Conservation (phyloP, 2,797 vertebrate species). For the Streptopelia turtur region DNA sequence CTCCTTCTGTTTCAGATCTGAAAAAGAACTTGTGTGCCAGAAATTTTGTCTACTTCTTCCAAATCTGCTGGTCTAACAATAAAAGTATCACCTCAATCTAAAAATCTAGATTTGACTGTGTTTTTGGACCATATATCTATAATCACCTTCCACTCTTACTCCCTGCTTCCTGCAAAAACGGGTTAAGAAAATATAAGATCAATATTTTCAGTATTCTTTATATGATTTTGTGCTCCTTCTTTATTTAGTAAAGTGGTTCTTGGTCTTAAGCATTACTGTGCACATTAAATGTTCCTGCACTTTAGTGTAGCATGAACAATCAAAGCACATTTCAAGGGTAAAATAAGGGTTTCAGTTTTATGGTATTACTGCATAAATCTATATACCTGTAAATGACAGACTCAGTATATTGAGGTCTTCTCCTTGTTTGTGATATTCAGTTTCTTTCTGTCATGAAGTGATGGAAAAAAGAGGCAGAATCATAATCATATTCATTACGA, state of each 20-base stretch:
- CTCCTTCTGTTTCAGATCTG: neutral
- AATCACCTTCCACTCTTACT: neutral
- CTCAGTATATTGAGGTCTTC: neutral
- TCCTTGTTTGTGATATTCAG: neutral
- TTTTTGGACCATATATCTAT: neutral
- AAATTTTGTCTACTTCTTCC: neutral
- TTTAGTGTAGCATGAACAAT: neutral
- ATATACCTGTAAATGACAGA: constrained; percentile 1
- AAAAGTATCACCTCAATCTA: neutral
- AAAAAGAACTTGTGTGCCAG: neutral
- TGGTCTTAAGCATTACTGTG: neutral
- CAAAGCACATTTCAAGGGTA: neutral
- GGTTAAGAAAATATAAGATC: neutral
- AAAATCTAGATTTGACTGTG: neutral
- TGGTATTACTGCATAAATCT: neutral
- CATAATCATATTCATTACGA: neutral
- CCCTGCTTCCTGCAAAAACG: neutral
- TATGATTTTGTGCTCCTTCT: neutral
- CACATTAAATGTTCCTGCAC: neutral
- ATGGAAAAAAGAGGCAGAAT: neutral
- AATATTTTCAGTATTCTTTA: neutral
- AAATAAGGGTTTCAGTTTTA: neutral
- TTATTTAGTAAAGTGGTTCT: neutral
- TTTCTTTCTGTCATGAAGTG: neutral
- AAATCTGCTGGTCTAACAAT: neutral